phyloP scores from a whole-genome alignment of 1,140 invertebrate genomes.

The Drosophila mauritiana region DNA sequence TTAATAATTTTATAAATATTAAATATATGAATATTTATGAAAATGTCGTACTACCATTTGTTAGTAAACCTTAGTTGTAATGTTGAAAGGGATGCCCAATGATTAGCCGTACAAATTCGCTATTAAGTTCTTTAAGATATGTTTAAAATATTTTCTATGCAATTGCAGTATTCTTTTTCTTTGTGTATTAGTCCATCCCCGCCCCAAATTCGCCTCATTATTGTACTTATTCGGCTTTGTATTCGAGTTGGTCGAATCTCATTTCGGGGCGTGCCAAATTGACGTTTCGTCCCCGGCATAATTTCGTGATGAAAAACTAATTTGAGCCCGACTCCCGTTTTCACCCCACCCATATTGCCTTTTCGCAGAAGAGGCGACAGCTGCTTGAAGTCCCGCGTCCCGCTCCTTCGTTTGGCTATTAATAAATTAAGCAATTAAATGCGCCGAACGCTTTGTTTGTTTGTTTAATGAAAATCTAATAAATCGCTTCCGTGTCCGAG shows the following conservation, averaged over 20 bases:
- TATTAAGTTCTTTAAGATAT: neutral
- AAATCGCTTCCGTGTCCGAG: constrained; percentile 65
- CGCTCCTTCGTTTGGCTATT: constrained; percentile 54
- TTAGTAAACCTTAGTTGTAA: neutral
- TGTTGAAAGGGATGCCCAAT: no score
- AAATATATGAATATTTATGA: no score
- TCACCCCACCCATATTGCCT: neutral
- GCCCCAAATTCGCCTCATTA: constrained; percentile 32
- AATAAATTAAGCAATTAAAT: constrained; percentile 82
- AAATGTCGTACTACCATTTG: no score
- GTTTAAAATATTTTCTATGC: no score
- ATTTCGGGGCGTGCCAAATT: constrained; percentile 67
- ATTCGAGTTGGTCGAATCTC: constrained; percentile 47
- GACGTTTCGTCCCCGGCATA: constrained; percentile 65
- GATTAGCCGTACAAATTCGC: no score
- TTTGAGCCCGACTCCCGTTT: constrained; percentile 54
- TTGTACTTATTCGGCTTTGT: constrained; percentile 57
- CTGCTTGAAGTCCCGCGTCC: constrained; percentile 36
- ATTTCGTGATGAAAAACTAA: constrained; percentile 74
- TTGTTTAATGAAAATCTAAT: constrained; percentile 78
- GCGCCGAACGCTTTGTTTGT: constrained; percentile 73
- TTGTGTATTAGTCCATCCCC: neutral
- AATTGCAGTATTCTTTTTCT: neutral
- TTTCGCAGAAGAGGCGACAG: constrained; percentile 33
- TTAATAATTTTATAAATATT: no score